Conservation (phyloP, 2,113 vertebrate genomes). For the Thoracochromis brauschi region DNA sequence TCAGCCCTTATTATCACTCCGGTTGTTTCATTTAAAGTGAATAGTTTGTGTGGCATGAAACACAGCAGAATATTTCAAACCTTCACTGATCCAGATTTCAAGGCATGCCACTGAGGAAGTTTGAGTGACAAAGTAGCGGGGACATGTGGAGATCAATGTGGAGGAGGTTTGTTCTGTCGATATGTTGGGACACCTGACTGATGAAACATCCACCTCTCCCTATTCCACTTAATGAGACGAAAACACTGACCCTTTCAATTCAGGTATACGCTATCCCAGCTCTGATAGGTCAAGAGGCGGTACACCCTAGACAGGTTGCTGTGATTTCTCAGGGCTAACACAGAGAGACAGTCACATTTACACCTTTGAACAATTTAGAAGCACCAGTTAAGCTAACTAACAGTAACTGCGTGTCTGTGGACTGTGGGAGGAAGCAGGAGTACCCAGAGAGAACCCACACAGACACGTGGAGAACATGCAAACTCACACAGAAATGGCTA, state of each 20-base stretch:
- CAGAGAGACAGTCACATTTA: neutral
- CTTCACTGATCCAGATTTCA: rapidly evolving
- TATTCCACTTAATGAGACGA: neutral
- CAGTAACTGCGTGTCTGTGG: neutral
- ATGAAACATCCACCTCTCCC: rapidly evolving
- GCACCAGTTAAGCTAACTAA: neutral
- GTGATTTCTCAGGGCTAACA: neutral
- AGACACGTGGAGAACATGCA: neutral
- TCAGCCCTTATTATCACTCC: neutral
- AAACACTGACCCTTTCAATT: neutral
- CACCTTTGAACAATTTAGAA: neutral
- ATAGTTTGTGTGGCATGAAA: neutral
- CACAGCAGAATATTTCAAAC: neutral
- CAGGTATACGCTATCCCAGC: neutral
- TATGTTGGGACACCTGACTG: neutral
- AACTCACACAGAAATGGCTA: neutral
- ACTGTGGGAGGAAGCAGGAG: neutral
- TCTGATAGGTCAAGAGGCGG: neutral
- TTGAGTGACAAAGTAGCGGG: neutral
- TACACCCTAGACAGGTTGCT: neutral
- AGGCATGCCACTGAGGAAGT: neutral
- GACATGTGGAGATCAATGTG: neutral
- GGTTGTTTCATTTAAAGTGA: neutral
- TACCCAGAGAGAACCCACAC: neutral
- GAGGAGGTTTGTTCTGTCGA: neutral